A percentile compares a stretch with the other conserved stretches of the same genome.
These are phyloP conservation scores for Latrodectus hesperus DNA, from an alignment of 2,888 invertebrate genomes.

Conservation along the genomic window DNA sequence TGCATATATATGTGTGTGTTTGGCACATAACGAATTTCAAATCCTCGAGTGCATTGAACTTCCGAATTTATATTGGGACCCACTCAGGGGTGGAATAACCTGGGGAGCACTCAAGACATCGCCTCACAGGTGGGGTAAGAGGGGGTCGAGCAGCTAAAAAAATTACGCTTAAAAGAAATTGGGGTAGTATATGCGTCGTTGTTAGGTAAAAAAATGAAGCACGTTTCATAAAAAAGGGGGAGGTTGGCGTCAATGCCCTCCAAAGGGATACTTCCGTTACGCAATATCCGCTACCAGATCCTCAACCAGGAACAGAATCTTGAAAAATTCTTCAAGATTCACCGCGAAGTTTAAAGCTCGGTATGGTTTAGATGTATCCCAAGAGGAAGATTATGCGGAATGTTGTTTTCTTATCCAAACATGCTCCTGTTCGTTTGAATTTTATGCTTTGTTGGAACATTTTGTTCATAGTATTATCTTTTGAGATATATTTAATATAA, in stretches of 20 bases:
- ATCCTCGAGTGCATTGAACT: conserved; percentile 43
- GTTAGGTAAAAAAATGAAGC: conserved; percentile 30
- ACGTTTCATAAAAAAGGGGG: conserved; percentile 44
- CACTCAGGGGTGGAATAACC: conserved; percentile 26
- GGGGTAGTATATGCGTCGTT: conserved; percentile 51
- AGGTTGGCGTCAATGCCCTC: conserved; percentile 57
- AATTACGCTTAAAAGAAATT: conserved; percentile 61
- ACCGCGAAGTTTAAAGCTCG: conserved; percentile 52
- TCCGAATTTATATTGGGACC: conserved; percentile 22
- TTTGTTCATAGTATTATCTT: no score
- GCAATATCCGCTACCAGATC: conserved; percentile 63
- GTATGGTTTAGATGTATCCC: conserved; percentile 39
- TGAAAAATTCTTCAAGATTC: conserved; percentile 59
- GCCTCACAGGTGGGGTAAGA: conserved; percentile 51
- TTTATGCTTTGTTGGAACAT: no score
- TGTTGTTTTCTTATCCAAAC: conserved; percentile 2
- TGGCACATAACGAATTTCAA: conserved; percentile 54
- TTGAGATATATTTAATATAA: no score
- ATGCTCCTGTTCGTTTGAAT: not conserved
- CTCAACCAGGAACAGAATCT: conserved; percentile 44
- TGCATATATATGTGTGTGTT: conserved; percentile 6
- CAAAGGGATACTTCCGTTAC: conserved; percentile 57
- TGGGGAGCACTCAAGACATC: conserved; percentile 51
- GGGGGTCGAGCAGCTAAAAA: conserved; percentile 21
- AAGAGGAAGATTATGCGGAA: conserved; percentile 27